A percentile compares a stretch with the other conserved stretches of the same genome.
These are phyloP conservation scores for Mungos mungo DNA, from an alignment of 2,113 vertebrate genomes.

Conservation along the genomic window DNA sequence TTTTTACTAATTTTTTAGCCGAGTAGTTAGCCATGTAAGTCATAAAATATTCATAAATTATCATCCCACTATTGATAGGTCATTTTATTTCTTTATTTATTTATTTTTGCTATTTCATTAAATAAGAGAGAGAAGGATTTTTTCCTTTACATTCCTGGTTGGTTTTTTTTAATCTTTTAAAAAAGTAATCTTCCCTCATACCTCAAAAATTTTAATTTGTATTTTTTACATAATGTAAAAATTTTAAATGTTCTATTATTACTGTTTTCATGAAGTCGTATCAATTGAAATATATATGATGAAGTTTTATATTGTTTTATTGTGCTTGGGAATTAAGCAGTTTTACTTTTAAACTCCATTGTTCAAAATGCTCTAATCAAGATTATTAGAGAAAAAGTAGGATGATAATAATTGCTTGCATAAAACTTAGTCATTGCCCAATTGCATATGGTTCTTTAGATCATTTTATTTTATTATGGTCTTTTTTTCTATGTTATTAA, in stretches of 20 bases:
- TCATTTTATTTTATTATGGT: background rate
- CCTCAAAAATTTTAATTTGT: background rate
- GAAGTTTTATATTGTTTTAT: background rate
- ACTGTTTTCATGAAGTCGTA: background rate
- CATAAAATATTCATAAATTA: background rate
- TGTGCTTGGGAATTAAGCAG: constrained; percentile 9
- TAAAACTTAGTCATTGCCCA: background rate
- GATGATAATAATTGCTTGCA: background rate
- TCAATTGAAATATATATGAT: background rate
- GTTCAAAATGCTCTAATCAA: background rate
- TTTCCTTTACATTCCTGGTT: background rate
- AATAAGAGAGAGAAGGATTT: background rate
- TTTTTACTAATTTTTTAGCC: constrained; percentile 30
- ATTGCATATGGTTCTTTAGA: background rate
- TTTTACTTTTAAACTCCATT: constrained; percentile 13
- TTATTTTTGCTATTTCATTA: constrained; percentile 1
- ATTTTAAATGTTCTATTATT: background rate
- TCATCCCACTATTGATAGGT: background rate
- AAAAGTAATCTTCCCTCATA: background rate
- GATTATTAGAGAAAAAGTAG: constrained; percentile 8
- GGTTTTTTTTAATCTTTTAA: background rate
- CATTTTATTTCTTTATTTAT: background rate
- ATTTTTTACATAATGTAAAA: constrained; percentile 9
- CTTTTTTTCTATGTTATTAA: background rate
- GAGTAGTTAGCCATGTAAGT: background rate